Evolutionary conservation across 1,140 invertebrate genomes (phyloP), one percentile per base, ranked within the genome.

Genomic region (Drosophila pachea): DNA sequence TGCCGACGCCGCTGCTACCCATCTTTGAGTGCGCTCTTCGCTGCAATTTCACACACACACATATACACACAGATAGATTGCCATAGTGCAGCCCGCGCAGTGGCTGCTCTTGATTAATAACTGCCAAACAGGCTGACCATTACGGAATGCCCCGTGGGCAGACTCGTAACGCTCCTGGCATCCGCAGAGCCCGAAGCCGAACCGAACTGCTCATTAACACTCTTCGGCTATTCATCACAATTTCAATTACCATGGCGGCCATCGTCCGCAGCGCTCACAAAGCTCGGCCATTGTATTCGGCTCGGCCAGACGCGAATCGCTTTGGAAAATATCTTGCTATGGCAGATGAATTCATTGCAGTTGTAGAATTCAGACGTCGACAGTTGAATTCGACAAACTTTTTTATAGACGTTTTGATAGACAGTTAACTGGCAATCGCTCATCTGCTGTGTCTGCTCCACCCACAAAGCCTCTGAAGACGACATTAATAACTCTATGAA

Each of bases 401-500:
- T 22, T 22, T 22, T 22, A 22, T 22, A 22, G 22, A 36, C 35
- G 0, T 7, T 4, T 36, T 36, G 35, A 42, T 42, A 5, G 11
- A n/a, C 7, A 5, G 11, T 11, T 29, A 5, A 29, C 11, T 16
- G n/a, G 8, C 16, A 29, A 22, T 47, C 7, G 7, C 22, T 22
- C 43, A 45, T 7, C 45, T 31, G 12, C 12, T 11, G 5, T 8
- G 4, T 5, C 54, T 12, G 22, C 52, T 33, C 64, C 55, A 48
- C 9, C 40, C 60, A 33, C 8, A 38, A 29, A 3, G 32, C 60
- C 81, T 66, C 74, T 49, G 73, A 63, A 52, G 76, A 77, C 76
- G 68, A 73, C 73, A 63, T 65, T 84, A 84, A 84, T 84, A 84
- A 84, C 79, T 84, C 73, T 84, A 84, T 84, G 79, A 71, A 66